phyloP scores from a whole-genome alignment of 2,797 vertebrate species.

The Luscinia megarhynchos region DNA sequence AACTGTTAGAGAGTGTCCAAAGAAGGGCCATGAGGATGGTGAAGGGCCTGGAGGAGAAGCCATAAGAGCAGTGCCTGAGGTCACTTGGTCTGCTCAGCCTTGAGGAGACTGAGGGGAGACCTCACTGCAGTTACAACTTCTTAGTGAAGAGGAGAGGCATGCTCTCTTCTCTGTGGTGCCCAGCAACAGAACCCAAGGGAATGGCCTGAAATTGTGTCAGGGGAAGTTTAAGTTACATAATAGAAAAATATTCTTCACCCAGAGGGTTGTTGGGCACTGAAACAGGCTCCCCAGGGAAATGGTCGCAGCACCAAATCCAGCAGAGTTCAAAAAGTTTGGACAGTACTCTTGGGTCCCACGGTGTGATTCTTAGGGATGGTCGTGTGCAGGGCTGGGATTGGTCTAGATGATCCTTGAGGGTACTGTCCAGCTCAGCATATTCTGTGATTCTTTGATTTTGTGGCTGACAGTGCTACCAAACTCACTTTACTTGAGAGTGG shows the following conservation, averaged over 20 bases:
- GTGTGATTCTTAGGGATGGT: background rate
- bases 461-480: accelerated
- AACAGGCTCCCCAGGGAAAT: background rate
- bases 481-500: too few relatives aligned
- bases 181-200: background rate
- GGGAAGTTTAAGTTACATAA: too few relatives aligned
- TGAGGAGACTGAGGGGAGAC: background rate
- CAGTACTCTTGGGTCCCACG: accelerated
- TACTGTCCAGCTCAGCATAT: background rate
- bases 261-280: background rate
- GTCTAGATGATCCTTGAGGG: too few relatives aligned
- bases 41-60: background rate
- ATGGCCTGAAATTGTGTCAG: background rate
- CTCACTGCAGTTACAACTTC: background rate
- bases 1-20: accelerated
- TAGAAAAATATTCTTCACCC: background rate
- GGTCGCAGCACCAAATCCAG: background rate
- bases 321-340: background rate
- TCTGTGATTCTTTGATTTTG: background rate
- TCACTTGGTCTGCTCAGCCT: background rate
- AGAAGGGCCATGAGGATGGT: background rate
- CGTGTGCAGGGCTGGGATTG: too few relatives aligned
- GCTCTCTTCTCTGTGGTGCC: too few relatives aligned
- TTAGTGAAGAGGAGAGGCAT: accelerated
- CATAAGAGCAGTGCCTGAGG: accelerated